Evolutionary conservation across 1,140 invertebrate genomes (phyloP), one percentile per base, ranked within the genome.

Genomic region (Drepana arcuata): DNA sequence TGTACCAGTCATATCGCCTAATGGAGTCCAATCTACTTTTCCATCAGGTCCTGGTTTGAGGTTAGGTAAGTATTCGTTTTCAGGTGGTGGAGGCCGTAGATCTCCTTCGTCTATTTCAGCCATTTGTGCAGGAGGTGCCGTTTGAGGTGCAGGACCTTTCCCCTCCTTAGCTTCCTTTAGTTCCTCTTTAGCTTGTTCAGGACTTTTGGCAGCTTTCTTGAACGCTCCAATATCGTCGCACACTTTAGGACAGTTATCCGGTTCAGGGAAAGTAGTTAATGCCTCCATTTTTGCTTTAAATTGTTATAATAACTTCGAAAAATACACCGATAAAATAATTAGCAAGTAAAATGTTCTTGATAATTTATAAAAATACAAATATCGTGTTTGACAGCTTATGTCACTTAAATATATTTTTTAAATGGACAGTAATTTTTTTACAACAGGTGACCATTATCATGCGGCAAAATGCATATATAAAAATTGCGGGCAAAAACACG

Each of bases 1-100:
- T 0, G 90, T 86, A 1, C 90, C 90, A 1, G 90, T 92, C 41
- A 92, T 72, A 2, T 85, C 88, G 11, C 79, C 85, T 14, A 88
- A 72, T 1, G 90, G 89, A 18, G 87, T 88, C 86, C 89, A 92
- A 63, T 90, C 88, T 0, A 90, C 85, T 33, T 88, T 85, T 4
- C 90, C 90, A 1, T 90, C 88, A 1, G 88, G 89, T 77, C 89
- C 91, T 7, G 89, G 89, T 18, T 88, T 91, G 11, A 90, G 56
- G 2, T 62, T 58, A 0, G 62, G 61, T 3, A 74, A 52, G 52
- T 85, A 67, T 32, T 73, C 83, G 65, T 86, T 85, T 9, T 66
- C 52, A 11, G 39, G 48, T 21, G 45, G 27, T 9, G 41, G 37
- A 15, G 40, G 38, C 34, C 7, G 18, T 27, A 9, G 28, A 7